These are phyloP conservation scores for Apostichopus leukothele DNA, from an alignment of 53 echinoderm and acorn worm species.

Conservation along the genomic window DNA sequence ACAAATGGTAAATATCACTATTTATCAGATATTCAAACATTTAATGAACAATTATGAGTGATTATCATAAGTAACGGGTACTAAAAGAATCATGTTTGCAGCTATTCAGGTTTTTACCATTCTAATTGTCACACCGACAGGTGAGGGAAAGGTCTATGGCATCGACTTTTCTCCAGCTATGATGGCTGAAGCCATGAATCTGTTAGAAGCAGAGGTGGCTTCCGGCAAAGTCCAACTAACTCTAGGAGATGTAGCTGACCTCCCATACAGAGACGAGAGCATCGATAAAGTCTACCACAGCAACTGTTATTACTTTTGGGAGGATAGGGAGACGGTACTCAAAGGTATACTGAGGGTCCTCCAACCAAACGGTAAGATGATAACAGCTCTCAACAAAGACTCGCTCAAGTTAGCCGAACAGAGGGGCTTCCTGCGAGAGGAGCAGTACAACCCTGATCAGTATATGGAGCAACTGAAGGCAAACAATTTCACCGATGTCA, in stretches of 20 bases:
- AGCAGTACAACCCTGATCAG: conserved; percentile 53
- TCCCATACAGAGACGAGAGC: conserved; percentile 69
- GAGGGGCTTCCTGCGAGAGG: conserved; percentile 51
- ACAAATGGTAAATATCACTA: no score
- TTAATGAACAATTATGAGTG: no score
- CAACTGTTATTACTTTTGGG: conserved; percentile 99
- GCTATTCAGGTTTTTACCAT: no score
- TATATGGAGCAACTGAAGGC: conserved; percentile 73
- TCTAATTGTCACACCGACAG: conserved; percentile 4
- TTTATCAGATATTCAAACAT: no score
- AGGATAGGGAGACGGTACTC: conserved; percentile 54
- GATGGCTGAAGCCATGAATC: conserved; percentile 56
- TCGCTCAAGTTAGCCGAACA: conserved; percentile 12
- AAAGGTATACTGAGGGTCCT: conserved; percentile 70
- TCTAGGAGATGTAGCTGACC: conserved; percentile 63
- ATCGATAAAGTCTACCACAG: conserved; percentile 85
- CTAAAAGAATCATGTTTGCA: no score
- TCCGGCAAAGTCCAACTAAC: conserved; percentile 59
- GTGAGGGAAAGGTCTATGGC: conserved; percentile 72
- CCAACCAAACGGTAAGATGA: conserved; percentile 77
- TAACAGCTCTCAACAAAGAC: conserved; percentile 54
- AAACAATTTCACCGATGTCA: conserved; percentile 61
- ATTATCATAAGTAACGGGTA: no score
- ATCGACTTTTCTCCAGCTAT: conserved; percentile 82
- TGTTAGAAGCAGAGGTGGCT: conserved; percentile 60